Base-by-base conservation (phyloP, 2,888 invertebrate genomes). In the Desoria tigrina region DNA sequence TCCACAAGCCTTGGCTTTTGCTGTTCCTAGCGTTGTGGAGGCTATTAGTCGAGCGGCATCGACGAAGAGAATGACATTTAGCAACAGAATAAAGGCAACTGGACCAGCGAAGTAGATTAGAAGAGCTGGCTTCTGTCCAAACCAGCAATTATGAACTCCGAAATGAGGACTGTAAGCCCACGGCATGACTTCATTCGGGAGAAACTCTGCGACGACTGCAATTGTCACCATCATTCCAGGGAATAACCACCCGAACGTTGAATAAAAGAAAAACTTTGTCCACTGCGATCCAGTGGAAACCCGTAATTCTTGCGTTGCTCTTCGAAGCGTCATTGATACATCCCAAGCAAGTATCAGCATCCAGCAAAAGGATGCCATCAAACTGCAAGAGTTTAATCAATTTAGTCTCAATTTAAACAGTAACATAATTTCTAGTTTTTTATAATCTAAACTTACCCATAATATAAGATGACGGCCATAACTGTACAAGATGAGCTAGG, bases 291-390 rank as follows among this genome's bases (percentile, higher is more conserved):
- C 82, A 14, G 78, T 77, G 2, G 80, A 79, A 0, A 82, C 80
- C 53, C 82, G 74, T 7, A 83, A 77, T 74, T 83, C 81, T 27
- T 79, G 79, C 0, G 82, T 82, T 2, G 83, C 82, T 71, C 81
- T 74, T 37, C 79, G 78, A 32, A 81, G 78, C n/a, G 81, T 83
- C 72, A 79, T 79, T 79, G 79, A 82, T 16, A 80, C 82, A 72
- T 70, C 84, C 76, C 82, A 81, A 0, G 84, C 81, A 78, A 84
- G 81, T 2, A 83, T 80, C 58, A 83, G 80, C 81, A 83, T 83
- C 85, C 85, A 85, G 66, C 80, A 80, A 76, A 84, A 84, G 1
- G 84, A 81, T 1, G 83, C 79, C 63, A 84, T 77, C 76, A 83
- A 84, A 69, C 80, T 76, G 61, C 16, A 66, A 65, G 53, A 49